Base-by-base conservation (phyloP, 2,797 vertebrate genomes). In the Alexandromys oeconomus region DNA sequence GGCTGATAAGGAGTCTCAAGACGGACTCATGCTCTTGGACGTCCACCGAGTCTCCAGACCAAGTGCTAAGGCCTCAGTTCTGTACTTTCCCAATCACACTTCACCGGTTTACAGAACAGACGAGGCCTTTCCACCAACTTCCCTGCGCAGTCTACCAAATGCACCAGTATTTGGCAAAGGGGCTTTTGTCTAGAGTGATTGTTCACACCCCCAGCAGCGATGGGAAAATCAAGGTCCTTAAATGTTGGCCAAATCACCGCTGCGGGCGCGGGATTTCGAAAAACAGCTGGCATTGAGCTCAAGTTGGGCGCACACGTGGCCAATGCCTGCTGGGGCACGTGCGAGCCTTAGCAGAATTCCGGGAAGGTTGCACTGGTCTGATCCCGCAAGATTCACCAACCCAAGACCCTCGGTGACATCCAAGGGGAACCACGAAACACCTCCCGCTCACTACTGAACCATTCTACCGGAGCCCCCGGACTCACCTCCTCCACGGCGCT, bases 401-500 rank as follows among this genome's bases (percentile, higher is more conserved):
- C 34, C 43, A 21, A 34, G 69, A 59, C 65, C 57, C 71, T 65
- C 13, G 7, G 34, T 82, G 74, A 19, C 77, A 54, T 67, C 7
- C 21, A 69, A 31, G 1, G 29, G 63, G n/a, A 69, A 12, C 76
- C 85, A 51, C 2, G 4, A 6, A 31, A 59, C n/a, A n/a, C 5
- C 37, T 54, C 43, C 79, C n/a, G 10, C 77, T 46, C 40, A 10
- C 71, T 14, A 69, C 54, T 81, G 37, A 67, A 5, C 51, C 73
- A 21, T 9, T 40, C 46, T 21, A 29, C 81, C 76, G 3, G 43
- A 10, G 76, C 40, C 77, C 87, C 87, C 27, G 11, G 79, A 93
- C 4, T 87, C 84, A 95, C 97, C 96, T 31, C 92, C 95, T 77
- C 94, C 94, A 86, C 94, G 97, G 97, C 97, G 94, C 95, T 92